phyloP scores from a whole-genome alignment of 2,113 vertebrate species.

The Apteryx mantelli region DNA sequence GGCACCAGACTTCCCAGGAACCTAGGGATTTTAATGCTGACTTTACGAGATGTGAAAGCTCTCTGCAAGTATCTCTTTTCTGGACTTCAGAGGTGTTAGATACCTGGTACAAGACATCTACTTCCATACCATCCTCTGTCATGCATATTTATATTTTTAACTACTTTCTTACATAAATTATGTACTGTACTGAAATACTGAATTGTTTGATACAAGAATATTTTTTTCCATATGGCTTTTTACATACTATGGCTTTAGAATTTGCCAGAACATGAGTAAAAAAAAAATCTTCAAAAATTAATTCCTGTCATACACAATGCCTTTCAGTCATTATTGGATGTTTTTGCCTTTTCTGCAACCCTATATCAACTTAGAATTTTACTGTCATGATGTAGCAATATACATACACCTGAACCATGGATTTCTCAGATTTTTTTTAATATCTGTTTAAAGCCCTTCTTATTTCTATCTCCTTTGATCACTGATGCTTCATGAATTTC shows the following conservation, averaged over 20 bases:
- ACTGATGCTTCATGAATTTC: background rate
- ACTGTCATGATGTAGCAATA: background rate
- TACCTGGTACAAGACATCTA: background rate
- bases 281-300: background rate
- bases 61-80: background rate
- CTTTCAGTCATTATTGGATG: background rate
- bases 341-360: background rate
- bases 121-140: background rate
- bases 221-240: background rate
- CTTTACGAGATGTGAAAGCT: background rate
- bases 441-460: background rate
- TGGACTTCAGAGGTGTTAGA: background rate
- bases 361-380: background rate
- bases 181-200: background rate
- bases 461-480: background rate
- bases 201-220: background rate
- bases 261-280: background rate
- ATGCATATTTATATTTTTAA: background rate
- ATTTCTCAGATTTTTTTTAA: background rate
- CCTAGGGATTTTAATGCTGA: no score
- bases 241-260: background rate
- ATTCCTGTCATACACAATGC: background rate
- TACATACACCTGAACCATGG: background rate
- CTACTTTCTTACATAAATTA: background rate
- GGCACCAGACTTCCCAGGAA: background rate